Percentiles rank a stretch among this genome's conserved stretches.
phyloP scores from a whole-genome alignment of 2,797 vertebrate species.

The Siniperca undulata region DNA sequence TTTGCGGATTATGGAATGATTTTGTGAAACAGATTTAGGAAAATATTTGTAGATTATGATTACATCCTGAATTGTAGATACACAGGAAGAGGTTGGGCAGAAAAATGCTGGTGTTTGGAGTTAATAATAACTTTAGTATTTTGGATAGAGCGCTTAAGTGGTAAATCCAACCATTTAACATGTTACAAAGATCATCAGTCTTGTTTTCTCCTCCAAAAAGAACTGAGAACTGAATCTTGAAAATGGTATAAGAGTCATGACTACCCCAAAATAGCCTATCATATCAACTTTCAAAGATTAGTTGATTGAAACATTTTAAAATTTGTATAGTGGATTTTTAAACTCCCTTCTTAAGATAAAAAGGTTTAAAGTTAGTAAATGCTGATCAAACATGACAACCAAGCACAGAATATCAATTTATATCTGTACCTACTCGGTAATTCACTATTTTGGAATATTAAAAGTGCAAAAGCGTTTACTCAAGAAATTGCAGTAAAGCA shows the following conservation, averaged over 20 bases:
- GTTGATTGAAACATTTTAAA: constrained; percentile 8
- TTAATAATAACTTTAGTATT: not conserved
- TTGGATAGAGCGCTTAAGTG: not conserved
- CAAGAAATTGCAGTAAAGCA: constrained; percentile 88
- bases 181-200: not conserved
- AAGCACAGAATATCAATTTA: constrained; percentile 19
- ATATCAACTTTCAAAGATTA: not conserved
- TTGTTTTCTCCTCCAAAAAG: not conserved
- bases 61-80: constrained; percentile 52
- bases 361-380: constrained; percentile 18
- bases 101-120: constrained; percentile 22
- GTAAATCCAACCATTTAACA: constrained; percentile 5
- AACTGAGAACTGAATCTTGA: not conserved
- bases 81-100: constrained; percentile 18
- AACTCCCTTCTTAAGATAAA: not conserved
- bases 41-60: constrained; percentile 56
- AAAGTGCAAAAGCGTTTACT: constrained; percentile 86
- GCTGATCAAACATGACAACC: constrained; percentile 42
- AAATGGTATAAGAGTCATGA: not conserved
- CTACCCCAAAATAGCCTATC: not conserved
- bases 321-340: constrained; percentile 7
- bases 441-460: constrained; percentile 25
- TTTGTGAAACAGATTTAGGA: constrained; percentile 52
- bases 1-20: constrained; percentile 57
- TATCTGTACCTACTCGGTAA: constrained; percentile 11